Evolutionary conservation across 1,140 invertebrate species (phyloP), one percentile per base, ranked within the genome.

Genomic region (Brachionus sp.): DNA sequence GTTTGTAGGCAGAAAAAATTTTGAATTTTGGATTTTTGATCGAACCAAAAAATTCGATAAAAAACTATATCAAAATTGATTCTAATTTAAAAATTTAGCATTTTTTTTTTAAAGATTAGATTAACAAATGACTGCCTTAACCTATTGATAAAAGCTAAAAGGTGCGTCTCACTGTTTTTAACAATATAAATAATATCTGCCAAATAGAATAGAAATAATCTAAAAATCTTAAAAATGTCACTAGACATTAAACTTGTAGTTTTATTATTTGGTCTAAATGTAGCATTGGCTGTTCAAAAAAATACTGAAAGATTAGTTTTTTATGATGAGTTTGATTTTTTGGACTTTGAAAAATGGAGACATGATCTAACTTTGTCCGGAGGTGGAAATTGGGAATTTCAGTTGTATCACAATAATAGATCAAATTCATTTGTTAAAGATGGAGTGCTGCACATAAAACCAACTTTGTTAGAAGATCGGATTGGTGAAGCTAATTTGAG

Each of bases 351-450:
- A 83, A 91, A 89, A 68, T 93, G 92, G 92, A 89, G 92, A 85
- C 92, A 93, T 86, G 92, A 93, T 86, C 90, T 91, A 62, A 93
- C 92, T 0, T 87, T 92, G n/a, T 87, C 90, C 19, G 92, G 92
- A 5, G 92, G 92, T 84, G 92, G 92, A 25, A 93, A 93, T 86
- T 92, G 92, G 92, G 92, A 93, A 84, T 94, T 93, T 87, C 92
- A 93, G 83, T 88, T 92, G 13, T 93, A 93, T 86, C 87, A 90
- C 33, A 91, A 92, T 84, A 90, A 91, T 82, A 85, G 88, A 9
- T 87, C 89, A 10, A 93, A 92, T 86, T 88, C 92, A 4, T 90
- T 90, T 44, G 86, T 91, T 0, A 86, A 86, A 13, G 88, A 92
- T 84, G 91, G 92, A 1, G 88, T 87, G 5, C 86, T 94, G 2